phyloP scores from a whole-genome alignment of 1,140 invertebrate genomes.

The Argopecten irradians region DNA sequence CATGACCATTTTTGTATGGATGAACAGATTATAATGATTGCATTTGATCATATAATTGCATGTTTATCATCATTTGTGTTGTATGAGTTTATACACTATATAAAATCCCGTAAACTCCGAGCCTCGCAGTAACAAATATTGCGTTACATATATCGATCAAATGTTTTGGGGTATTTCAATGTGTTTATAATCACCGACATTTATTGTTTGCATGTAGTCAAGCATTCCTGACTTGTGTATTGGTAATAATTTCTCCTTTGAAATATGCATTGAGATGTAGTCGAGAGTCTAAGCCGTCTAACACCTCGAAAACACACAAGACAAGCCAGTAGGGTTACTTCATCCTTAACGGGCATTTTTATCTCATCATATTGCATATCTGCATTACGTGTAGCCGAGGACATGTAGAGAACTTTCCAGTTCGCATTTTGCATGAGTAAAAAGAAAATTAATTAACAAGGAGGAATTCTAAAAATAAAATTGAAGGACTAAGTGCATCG shows the following conservation, averaged over 20 bases:
- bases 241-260: neutral
- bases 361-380: neutral
- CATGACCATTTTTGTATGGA: no score
- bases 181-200: neutral
- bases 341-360: neutral
- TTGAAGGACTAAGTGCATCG: neutral
- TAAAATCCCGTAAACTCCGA: no score
- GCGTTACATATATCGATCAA: neutral
- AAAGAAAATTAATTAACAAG: neutral
- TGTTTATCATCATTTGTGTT: no score
- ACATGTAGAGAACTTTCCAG: neutral
- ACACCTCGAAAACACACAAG: neutral
- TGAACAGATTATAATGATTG: no score
- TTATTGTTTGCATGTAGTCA: slow-evolving; percentile 22
- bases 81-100: no score
- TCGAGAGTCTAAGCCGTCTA: neutral
- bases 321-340: neutral
- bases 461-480: neutral
- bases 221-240: neutral
- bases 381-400: neutral
- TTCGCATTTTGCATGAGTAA: neutral
- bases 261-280: neutral
- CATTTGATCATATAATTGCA: no score
- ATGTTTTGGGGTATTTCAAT: neutral
- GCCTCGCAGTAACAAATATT: no score